Evolutionary conservation across 1,140 invertebrate genomes (phyloP).

Genomic region (Lasioglossum baleicum): DNA sequence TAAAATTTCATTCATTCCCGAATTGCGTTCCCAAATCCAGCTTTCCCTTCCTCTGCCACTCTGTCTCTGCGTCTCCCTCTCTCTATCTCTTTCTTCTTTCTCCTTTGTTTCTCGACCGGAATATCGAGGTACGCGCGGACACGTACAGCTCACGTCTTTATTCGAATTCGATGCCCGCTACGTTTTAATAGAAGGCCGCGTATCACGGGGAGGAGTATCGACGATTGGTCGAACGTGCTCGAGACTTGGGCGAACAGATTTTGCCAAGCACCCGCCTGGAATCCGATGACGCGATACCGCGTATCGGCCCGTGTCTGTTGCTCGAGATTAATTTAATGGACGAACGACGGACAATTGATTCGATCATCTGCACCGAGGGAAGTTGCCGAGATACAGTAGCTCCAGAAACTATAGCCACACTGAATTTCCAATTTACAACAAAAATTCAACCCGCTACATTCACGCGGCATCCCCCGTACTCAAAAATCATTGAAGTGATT

Average conservation of each 20-base stretch:
- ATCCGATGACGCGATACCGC: conserved; percentile 51
- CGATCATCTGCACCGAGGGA: too few species aligned
- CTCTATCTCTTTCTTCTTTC: too few species aligned
- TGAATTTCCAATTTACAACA: too few species aligned
- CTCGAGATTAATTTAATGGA: conserved; percentile 60
- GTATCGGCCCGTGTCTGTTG: conserved; percentile 43
- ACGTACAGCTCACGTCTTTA: conserved; percentile 9
- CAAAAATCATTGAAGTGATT: too few species aligned
- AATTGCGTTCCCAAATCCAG: conserved; percentile 14
- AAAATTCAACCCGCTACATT: too few species aligned
- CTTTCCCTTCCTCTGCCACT: not conserved
- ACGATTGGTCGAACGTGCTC: conserved; percentile 59
- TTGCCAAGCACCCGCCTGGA: conserved; percentile 29
- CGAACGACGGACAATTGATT: not conserved
- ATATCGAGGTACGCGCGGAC: not conserved
- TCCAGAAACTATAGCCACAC: too few species aligned
- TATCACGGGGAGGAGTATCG: not conserved
- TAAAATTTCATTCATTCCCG: conserved; percentile 44
- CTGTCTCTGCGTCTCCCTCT: too few species aligned
- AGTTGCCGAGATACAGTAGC: too few species aligned
- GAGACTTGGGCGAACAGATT: conserved; percentile 54
- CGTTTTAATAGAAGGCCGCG: conserved; percentile 9
- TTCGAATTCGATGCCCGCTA: conserved; percentile 17
- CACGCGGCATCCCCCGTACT: too few species aligned
- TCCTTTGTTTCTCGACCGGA: conserved; percentile 24